These are phyloP conservation scores for Ethmia dodecea DNA, from an alignment of 2,888 invertebrate genomes.

Conservation along the genomic window DNA sequence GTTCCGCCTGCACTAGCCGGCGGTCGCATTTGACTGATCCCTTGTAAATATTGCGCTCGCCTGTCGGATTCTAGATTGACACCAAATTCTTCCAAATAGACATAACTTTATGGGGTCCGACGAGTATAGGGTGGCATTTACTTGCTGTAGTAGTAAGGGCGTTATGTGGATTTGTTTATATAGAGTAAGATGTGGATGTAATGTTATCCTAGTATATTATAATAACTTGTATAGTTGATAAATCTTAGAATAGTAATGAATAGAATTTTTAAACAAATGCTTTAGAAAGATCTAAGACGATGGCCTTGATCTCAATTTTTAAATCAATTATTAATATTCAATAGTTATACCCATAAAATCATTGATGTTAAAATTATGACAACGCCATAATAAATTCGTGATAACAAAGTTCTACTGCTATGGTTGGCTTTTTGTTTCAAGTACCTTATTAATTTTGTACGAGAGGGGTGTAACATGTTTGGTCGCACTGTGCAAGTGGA, in stretches of 20 bases:
- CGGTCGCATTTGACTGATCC: slow-evolving; percentile 56
- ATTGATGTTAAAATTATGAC: slow-evolving; percentile 37
- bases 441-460: slow-evolving; percentile 13
- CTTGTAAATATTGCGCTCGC: slow-evolving; percentile 63
- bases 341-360: slow-evolving; percentile 31
- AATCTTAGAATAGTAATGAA: slow-evolving; percentile 49
- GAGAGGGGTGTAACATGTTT: slow-evolving; percentile 1
- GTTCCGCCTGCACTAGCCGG: slow-evolving; percentile 36
- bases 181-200: slow-evolving; percentile 75
- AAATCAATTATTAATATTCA: slow-evolving; percentile 41
- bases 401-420: slow-evolving; percentile 21
- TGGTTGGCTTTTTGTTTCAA: slow-evolving; percentile 11
- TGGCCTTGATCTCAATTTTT: slow-evolving; percentile 65
- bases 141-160: slow-evolving; percentile 62
- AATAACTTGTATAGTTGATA: slow-evolving; percentile 67
- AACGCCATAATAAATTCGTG: slow-evolving; percentile 39
- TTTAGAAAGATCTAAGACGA: slow-evolving; percentile 48
- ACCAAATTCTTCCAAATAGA: slow-evolving; percentile 68
- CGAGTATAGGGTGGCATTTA: slow-evolving; percentile 64
- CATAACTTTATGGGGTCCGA: slow-evolving; percentile 60
- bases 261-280: slow-evolving; percentile 50
- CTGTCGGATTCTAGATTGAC: slow-evolving; percentile 53
- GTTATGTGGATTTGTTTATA: slow-evolving; percentile 71
- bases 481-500: neutral
- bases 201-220: slow-evolving; percentile 63